Conservation (phyloP, 2,797 vertebrate genomes). For the Karalla daura region DNA sequence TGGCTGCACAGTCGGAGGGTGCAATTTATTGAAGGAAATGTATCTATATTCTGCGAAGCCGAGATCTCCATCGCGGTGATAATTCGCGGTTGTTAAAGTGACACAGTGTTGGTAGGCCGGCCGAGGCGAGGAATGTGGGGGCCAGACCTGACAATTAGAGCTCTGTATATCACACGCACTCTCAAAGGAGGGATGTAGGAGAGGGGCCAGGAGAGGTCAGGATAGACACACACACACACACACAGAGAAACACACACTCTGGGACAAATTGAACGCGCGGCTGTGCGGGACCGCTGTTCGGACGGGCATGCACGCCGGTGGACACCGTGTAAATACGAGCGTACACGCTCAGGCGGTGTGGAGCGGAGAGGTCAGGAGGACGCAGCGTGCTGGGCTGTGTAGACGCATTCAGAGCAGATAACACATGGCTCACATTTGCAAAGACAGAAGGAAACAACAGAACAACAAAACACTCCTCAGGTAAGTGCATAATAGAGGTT, state of each 20-base stretch:
- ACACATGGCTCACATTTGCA: slow-evolving; percentile 46
- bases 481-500: slow-evolving; percentile 45
- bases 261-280: slow-evolving; percentile 25
- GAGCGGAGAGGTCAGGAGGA: slow-evolving; percentile 34
- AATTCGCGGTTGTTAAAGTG: slow-evolving; percentile 96
- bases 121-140: slow-evolving; percentile 85
- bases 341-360: background rate
- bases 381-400: background rate
- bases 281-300: slow-evolving; percentile 25
- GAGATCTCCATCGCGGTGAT: slow-evolving; percentile 92
- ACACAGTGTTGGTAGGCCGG: slow-evolving; percentile 90
- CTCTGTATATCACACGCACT: slow-evolving; percentile 80
- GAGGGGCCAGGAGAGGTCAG: slow-evolving; percentile 63
- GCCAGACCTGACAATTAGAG: slow-evolving; percentile 89
- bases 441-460: slow-evolving; percentile 28
- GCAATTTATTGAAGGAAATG: slow-evolving; percentile 94
- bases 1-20: slow-evolving; percentile 11
- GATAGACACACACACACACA: slow-evolving; percentile 39
- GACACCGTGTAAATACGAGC: slow-evolving; percentile 33
- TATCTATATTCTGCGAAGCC: slow-evolving; percentile 93
- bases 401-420: slow-evolving; percentile 17
- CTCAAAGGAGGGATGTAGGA: slow-evolving; percentile 66
- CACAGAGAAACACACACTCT: slow-evolving; percentile 15
- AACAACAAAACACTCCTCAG: slow-evolving; percentile 49
- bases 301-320: slow-evolving; percentile 7